A percentile compares a stretch with the other conserved stretches of the same genome.
phyloP scores from a whole-genome alignment of 35 echinoderm and acorn worm genomes.

The Ptychodera flava region DNA sequence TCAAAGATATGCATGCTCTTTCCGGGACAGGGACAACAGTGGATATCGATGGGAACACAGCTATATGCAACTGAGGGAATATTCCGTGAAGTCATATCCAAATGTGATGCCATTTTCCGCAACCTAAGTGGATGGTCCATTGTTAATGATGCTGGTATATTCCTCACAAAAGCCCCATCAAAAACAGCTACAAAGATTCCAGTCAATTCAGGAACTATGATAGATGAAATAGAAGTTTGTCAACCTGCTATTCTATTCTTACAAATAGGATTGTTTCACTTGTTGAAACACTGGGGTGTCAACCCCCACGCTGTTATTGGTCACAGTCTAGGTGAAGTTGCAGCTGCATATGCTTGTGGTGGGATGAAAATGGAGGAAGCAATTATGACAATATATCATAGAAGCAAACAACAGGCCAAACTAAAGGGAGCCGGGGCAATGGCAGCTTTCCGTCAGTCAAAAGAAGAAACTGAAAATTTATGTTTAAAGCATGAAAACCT shows the following conservation, averaged over 20 bases:
- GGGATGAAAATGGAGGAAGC: conserved; percentile 72
- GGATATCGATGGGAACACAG: conserved; percentile 70
- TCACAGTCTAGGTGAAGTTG: no score
- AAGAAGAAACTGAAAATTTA: conserved; percentile 42
- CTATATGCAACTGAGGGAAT: conserved; percentile 60
- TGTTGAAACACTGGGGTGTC: conserved; percentile 74
- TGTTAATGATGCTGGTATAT: conserved; percentile 29
- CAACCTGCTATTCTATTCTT: conserved; percentile 91
- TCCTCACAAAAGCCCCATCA: no score
- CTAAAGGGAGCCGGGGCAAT: conserved; percentile 82
- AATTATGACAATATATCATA: conserved; percentile 56
- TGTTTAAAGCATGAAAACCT: conserved; percentile 60
- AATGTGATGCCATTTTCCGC: conserved; percentile 77
- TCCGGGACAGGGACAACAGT: conserved; percentile 96
- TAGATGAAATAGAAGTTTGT: conserved; percentile 57
- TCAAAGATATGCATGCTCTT: conserved; percentile 86
- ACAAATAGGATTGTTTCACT: conserved; percentile 46
- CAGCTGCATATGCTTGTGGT: conserved; percentile 79
- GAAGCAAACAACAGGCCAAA: conserved; percentile 77
- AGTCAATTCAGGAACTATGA: no score
- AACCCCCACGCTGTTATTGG: conserved; percentile 49
- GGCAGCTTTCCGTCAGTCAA: conserved; percentile 58
- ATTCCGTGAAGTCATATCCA: conserved; percentile 45
- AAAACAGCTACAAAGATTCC: no score
- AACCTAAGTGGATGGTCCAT: conserved; percentile 88